Evolutionary conservation across 23 tunicate genomes (phyloP), one percentile per base, ranked within the genome.

Genomic region (Trididemnum clinides): DNA sequence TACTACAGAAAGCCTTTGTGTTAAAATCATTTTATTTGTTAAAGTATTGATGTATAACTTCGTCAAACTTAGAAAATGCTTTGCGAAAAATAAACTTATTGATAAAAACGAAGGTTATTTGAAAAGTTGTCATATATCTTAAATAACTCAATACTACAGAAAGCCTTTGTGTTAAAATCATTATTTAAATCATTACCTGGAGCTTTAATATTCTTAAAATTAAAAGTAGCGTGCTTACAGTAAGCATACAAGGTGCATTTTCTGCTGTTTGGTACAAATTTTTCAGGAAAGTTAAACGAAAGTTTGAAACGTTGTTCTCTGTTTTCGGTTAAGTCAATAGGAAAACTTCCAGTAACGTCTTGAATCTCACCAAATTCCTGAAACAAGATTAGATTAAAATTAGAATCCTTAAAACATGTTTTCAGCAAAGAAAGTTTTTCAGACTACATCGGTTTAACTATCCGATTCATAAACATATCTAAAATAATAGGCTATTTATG

Each of bases 281-380:
- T 10, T 54, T 79, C 70, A 79, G 84, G 70, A 79, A 79, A 51
- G 25, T 29, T 30, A 28, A 79, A 79, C 3, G 23, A 3, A 23
- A 79, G 3, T 5, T 28, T 12, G 18, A 71, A 6, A 7, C 28
- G 28, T 21, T 63, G 28, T 6, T 25, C 7, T 26, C 77, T 27
- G 58, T 36, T 37, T n/a, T 36, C 38, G 44, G 21, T 20, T 2
- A 75, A 19, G 26, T 36, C 81, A 38, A 75, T 37, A 28, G 36
- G n/a, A n/a, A n/a, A n/a, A n/a, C n/a, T n/a, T n/a, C n/a, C n/a
- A n/a, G n/a, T n/a, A n/a, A n/a, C n/a, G 58, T 75, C 81, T 38
- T 36, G 28, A 4, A 75, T 18, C 21, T 75, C 81, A 7, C 81
- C 81, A 23, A 20, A 32, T 23, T 36, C 59, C 81, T 75, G n/a